Evolutionary conservation across 2,888 invertebrate genomes (phyloP).

Genomic region (Drosophila pseudotakahashii): DNA sequence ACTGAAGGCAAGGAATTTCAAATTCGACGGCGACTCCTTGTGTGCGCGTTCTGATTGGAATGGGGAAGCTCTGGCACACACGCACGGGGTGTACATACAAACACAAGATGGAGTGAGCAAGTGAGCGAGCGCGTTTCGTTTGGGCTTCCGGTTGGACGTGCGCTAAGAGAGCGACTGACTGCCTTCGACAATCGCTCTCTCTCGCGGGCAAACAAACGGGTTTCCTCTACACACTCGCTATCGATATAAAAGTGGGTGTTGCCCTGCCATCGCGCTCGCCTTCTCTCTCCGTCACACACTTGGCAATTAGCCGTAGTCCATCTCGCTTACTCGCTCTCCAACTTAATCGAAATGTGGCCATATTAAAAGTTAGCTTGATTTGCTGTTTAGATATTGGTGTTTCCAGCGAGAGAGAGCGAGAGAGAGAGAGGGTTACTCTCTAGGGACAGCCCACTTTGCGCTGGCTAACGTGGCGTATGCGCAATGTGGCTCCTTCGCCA

Average conservation of each 20-base stretch:
- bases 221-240: conserved; percentile 52
- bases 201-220: conserved; percentile 72
- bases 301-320: neutral
- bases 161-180: conserved; percentile 67
- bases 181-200: conserved; percentile 49
- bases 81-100: conserved; percentile 11
- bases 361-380: conserved; percentile 78
- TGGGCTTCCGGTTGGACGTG: conserved; percentile 77
- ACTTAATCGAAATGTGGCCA: conserved; percentile 72
- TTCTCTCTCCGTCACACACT: conserved; percentile 14
- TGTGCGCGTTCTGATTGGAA: conserved; percentile 64
- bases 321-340: conserved; percentile 39
- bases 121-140: conserved; percentile 51
- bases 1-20: conserved; percentile 55
- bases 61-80: conserved; percentile 48
- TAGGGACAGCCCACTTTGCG: conserved; percentile 80
- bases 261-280: conserved; percentile 50
- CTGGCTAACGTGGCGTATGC: conserved; percentile 64
- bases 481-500: conserved; percentile 54
- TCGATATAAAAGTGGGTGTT: conserved; percentile 70
- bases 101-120: conserved; percentile 39
- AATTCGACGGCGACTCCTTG: conserved; percentile 31
- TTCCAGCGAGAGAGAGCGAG: conserved; percentile 32
- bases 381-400: conserved; percentile 72
- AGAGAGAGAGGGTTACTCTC: conserved; percentile 47